Evolutionary conservation across 2,888 invertebrate genomes (phyloP), one percentile per base, ranked within the genome.

Genomic region (Coecobrya sp.): DNA sequence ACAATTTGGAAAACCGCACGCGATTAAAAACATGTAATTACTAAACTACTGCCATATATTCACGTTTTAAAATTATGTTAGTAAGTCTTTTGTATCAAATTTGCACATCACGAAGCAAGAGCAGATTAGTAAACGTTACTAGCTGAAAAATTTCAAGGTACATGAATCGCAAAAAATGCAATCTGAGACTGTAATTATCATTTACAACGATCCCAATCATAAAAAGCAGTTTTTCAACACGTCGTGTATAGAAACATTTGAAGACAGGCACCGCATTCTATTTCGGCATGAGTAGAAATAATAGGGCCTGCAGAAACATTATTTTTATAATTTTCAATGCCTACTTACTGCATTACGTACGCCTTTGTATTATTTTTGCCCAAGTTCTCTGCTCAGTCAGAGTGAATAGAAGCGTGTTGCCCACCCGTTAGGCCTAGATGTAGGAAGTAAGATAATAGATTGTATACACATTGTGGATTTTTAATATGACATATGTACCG

Each of bases 171-270:
- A 73, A 42, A 73, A 73, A 19, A 19, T 42, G 70, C 0, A n/a
- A 36, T 36, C 36, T 42, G n/a, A 36, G 68, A 68, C 25, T 73
- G 36, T 73, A 73, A 73, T 73, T 42, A 73, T 73, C 19, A 73
- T 73, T 42, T 73, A 73, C 42, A 36, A 13, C 10, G 42, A 73
- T 73, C 36, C 13, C 70, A 42, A 73, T 73, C 70, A 42, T 1
- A 73, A 70, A 73, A 73, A 73, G 70, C 42, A 36, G 70, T 73
- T 73, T 73, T 42, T 73, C 70, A 73, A 73, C 70, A 73, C 70
- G 65, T 65, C 25, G 10, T 27, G 13, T 30, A 10, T 42, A 10
- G n/a, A 8, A 19, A 8, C 16, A 5, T 42, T n/a, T 65, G 10
- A 73, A 42, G 42, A 73, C n/a, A 73, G n/a, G n/a, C n/a, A n/a